Evolutionary conservation across 1,140 invertebrate genomes (phyloP), one percentile per base, ranked within the genome.

Genomic region (Drosophila pruinosa): DNA sequence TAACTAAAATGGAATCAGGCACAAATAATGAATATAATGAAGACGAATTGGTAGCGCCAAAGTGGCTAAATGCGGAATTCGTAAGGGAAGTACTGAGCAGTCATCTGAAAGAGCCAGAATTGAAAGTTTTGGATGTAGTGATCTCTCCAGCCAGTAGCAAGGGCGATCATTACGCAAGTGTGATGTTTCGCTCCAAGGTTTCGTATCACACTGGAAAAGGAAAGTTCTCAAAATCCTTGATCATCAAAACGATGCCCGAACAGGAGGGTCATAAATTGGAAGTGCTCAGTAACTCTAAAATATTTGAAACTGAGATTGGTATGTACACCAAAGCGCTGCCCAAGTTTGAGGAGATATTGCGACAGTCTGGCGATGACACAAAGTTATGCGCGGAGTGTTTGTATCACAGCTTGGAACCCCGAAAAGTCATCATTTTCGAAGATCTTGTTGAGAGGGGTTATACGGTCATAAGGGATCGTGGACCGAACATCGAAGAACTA

Each of bases 151-250:
- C 89, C 1, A 80, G 71, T 15, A 64, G 28, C 12, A 88, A 88
- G 36, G 85, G 81, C 0, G 89, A 90, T 72, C 89, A 90, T 39
- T 90, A 89, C 75, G 89, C 81, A 5, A 90, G 89, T 47, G 39
- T 90, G 4, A 90, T 90, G 72, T 90, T 90, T 3, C 74, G 89
- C 1, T 69, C 36, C 0, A 69, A 36, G 1, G 50, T 89, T 0
- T 14, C 28, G 31, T 86, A 68, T 17, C 43, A 21, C 6, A 57
- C 38, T 0, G 2, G 10, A 0, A 68, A 36, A 0, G 67, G 43
- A 3, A 41, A 54, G 4, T 19, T 36, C 4, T 43, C n/a, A 4
- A 78, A 72, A 21, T 88, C 85, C 0, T 24, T 90, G 19, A 85
- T 90, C 6, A 45, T 90, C 0, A 90, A 90, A 12, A 89, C 89